A percentile compares a stretch with the other conserved stretches of the same genome.
Evolutionary conservation across 2,113 vertebrate genomes (phyloP).

Genomic region (Myrmecophaga tridactyla): DNA sequence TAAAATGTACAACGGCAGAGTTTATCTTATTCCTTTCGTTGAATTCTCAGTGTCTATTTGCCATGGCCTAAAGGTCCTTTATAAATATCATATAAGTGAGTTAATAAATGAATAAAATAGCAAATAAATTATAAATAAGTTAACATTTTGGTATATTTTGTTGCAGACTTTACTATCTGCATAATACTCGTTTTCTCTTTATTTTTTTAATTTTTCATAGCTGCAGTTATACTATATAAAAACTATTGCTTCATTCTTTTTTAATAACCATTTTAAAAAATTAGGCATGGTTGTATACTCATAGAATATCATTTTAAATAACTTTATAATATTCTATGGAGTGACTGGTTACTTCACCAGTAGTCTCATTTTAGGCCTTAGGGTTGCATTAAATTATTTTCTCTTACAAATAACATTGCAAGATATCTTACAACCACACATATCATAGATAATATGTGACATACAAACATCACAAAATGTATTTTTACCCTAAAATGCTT

Average conservation of each 20-base stretch:
- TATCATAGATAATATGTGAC: background rate
- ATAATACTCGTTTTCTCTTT: background rate
- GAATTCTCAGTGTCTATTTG: background rate
- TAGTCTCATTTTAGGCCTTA: background rate
- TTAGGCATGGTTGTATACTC: background rate
- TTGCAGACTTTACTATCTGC: background rate
- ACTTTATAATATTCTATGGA: background rate
- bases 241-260: background rate
- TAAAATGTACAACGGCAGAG: too few relatives aligned
- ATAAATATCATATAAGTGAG: background rate
- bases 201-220: background rate
- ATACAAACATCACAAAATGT: background rate
- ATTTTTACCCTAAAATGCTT: background rate
- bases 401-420: background rate
- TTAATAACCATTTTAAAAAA: background rate
- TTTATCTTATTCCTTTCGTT: background rate
- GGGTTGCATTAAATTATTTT: background rate
- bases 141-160: background rate
- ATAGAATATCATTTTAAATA: background rate
- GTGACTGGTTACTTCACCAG: background rate
- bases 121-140: background rate
- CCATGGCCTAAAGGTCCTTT: background rate
- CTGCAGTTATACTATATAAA: background rate
- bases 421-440: background rate
- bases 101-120: background rate